Evolutionary conservation across 64 coral and sea anemone species (phyloP).

Genomic region (Catalaphyllia jardinei): DNA sequence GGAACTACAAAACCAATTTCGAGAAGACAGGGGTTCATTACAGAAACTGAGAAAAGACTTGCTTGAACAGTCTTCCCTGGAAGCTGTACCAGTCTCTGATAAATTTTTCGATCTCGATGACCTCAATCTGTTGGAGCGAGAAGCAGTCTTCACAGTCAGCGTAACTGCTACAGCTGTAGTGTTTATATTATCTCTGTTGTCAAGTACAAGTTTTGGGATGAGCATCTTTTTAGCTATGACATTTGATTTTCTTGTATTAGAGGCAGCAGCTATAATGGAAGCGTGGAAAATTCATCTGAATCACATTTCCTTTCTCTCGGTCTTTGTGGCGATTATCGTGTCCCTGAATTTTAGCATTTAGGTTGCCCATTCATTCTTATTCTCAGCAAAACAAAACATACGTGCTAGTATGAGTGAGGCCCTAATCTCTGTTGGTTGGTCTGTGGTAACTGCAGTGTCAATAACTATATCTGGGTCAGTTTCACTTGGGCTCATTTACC

Average conservation of each 20-base stretch:
- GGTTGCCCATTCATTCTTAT: background rate
- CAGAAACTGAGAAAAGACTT: background rate
- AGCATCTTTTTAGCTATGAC: background rate
- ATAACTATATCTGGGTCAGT: too few species aligned
- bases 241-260: background rate
- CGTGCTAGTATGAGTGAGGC: background rate
- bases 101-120: background rate
- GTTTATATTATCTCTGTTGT: background rate
- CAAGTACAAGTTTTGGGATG: background rate
- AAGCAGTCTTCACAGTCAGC: background rate
- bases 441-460: too few species aligned
- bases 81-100: background rate
- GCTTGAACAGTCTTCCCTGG: background rate
- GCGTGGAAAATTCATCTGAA: too few species aligned
- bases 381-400: background rate
- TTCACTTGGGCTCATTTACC: too few species aligned
- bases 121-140: background rate
- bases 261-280: too few species aligned
- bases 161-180: background rate
- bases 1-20: background rate
- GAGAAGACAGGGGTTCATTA: background rate
- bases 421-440: background rate
- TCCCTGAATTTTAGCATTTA: background rate
- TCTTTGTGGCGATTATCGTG: background rate
- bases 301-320: background rate